These are phyloP conservation scores for Palythoa heliodiscus DNA, from an alignment of 92 coral and sea anemone species.

Conservation along the genomic window DNA sequence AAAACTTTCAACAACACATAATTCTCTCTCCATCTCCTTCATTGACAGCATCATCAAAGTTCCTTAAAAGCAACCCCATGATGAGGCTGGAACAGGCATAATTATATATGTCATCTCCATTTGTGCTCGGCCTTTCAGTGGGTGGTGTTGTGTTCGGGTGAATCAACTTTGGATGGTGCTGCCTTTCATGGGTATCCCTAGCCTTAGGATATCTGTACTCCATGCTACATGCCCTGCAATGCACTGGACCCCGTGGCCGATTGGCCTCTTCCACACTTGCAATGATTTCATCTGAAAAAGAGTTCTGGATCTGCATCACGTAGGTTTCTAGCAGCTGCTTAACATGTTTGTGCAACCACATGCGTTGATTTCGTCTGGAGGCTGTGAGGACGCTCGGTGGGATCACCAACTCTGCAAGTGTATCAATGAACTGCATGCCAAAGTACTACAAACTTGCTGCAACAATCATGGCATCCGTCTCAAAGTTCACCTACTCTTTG, in stretches of 20 bases:
- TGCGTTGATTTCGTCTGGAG: neutral
- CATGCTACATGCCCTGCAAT: neutral
- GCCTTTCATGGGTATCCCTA: conserved; percentile 50
- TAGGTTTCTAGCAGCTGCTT: conserved; percentile 3
- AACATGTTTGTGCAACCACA: conserved; percentile 31
- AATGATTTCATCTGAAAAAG: neutral
- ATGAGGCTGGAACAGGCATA: conserved; percentile 56
- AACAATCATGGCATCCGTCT: conserved; percentile 61
- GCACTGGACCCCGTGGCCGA: conserved; percentile 38
- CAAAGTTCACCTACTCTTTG: conserved; percentile 61
- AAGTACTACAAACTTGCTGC: conserved; percentile 63
- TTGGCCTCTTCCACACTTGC: neutral
- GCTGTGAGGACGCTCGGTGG: conserved; percentile 48
- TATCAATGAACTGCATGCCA: conserved; percentile 47
- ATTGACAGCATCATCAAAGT: conserved; percentile 77
- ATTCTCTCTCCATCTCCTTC: conserved; percentile 71
- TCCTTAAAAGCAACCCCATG: conserved; percentile 53
- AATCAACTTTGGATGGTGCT: conserved; percentile 37
- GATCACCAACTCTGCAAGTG: conserved; percentile 42
- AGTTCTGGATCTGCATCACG: neutral
- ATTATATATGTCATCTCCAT: conserved; percentile 54
- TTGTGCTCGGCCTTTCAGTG: neutral
- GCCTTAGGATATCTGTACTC: conserved; percentile 50
- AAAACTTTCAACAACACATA: too few relatives aligned
- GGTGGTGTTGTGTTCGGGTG: neutral